Evolutionary conservation across 2,888 invertebrate species (phyloP), one percentile per base, ranked within the genome.

Genomic region (Plagodis pulveraria): DNA sequence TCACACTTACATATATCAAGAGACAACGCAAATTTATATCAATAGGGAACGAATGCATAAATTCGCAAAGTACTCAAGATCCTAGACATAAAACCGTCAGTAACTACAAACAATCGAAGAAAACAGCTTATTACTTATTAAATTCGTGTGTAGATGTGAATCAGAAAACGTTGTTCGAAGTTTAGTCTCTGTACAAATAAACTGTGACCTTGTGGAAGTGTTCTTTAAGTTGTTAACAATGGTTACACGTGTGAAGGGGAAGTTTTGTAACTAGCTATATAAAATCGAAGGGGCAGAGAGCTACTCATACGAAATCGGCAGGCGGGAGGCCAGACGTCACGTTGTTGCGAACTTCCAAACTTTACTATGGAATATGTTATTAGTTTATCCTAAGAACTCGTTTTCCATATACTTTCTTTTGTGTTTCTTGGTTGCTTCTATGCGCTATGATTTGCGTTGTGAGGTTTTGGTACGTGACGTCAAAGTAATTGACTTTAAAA

Each of bases 191-290:
- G 58, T 36, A 50, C 33, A 22, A 43, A 43, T 41, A 38, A 40
- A 51, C 8, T 34, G 9, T n/a, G 34, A 43, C 22, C 53, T 35
- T 41, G 6, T 45, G 6, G 43, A 56, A 56, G 51, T 52, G 51
- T 48, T 56, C 56, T 52, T 51, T 48, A 48, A 55, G 55, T 55
- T 52, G 60, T 60, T 60, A 60, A 60, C 60, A 60, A 60, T 56
- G 56, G 50, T 48, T 60, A 60, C 59, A 60, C 51, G 56, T 60
- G 60, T 55, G 50, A 42, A 51, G 50, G 42, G 42, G 43, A 59
- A 59, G 38, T 55, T 59, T 59, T 46, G 51, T 55, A 48, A 51
- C 55, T 50, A 47, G 51, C 55, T 59, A 33, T 59, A 59, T 59
- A 44, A 53, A 55, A 59, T 55, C 42, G 59, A 50, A 32, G 50